phyloP scores from a whole-genome alignment of 2,888 invertebrate genomes.

The Brachyptera putata region DNA sequence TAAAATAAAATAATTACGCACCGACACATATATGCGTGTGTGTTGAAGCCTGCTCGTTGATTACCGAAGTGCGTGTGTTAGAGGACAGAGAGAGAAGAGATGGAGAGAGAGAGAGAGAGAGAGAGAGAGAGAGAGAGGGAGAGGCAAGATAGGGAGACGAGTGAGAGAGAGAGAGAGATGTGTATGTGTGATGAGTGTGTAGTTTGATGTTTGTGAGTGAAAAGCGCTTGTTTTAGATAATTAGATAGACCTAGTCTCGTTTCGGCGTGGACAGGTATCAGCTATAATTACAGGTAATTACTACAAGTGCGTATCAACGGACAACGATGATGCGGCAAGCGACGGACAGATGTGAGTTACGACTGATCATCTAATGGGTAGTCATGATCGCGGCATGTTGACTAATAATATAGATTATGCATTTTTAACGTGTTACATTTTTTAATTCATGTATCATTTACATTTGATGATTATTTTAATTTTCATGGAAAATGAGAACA shows the following conservation, averaged over 20 bases:
- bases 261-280: constrained; percentile 2
- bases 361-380: constrained; percentile 2
- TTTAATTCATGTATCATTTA: too few relatives aligned
- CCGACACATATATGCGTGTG: constrained; percentile 11
- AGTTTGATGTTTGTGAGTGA: neutral
- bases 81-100: too few relatives aligned
- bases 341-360: neutral
- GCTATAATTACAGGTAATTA: neutral
- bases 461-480: too few relatives aligned
- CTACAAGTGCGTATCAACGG: neutral
- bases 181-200: neutral
- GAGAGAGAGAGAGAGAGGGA: too few relatives aligned
- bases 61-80: neutral
- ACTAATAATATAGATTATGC: too few relatives aligned
- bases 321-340: too few relatives aligned
- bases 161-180: too few relatives aligned
- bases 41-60: neutral
- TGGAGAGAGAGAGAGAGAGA: too few relatives aligned
- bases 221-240: neutral
- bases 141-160: too few relatives aligned
- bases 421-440: too few relatives aligned
- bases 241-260: neutral
- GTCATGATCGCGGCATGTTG: too few relatives aligned
- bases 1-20: constrained; percentile 20
- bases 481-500: too few relatives aligned